Conservation (phyloP, 2,888 invertebrate species). For the Desoria tigrina region DNA sequence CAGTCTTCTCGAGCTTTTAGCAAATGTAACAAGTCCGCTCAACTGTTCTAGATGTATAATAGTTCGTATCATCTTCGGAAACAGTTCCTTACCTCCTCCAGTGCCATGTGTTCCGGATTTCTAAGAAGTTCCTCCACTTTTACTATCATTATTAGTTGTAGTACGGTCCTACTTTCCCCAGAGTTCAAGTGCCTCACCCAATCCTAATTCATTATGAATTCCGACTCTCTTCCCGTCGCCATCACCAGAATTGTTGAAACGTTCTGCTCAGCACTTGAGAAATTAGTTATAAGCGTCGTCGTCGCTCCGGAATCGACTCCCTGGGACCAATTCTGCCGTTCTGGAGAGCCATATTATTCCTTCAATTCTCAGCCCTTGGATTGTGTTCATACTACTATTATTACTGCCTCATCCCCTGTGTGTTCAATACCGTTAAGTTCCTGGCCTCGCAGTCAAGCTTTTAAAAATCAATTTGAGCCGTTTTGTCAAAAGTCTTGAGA, state of each 20-base stretch:
- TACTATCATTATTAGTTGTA: slow-evolving; percentile 5
- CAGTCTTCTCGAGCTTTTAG: slow-evolving; percentile 20
- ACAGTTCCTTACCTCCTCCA: background rate
- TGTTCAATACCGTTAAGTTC: slow-evolving; percentile 16
- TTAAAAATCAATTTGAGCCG: too few relatives aligned
- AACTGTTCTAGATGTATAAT: too few relatives aligned
- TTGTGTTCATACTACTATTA: slow-evolving; percentile 12
- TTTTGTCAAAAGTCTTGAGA: too few relatives aligned
- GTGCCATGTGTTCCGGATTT: slow-evolving; percentile 16
- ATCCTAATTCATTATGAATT: slow-evolving; percentile 18
- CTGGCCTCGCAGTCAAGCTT: too few relatives aligned
- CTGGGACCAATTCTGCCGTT: slow-evolving; percentile 19
- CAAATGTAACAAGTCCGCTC: slow-evolving; percentile 14
- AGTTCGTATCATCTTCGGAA: background rate
- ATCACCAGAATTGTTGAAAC: slow-evolving; percentile 11
- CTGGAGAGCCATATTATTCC: background rate
- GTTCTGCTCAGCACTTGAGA: background rate
- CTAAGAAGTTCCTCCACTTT: too few relatives aligned
- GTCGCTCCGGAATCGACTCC: background rate
- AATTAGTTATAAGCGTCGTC: background rate
- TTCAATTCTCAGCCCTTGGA: background rate
- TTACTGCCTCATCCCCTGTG: slow-evolving; percentile 6
- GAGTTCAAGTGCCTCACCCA: slow-evolving; percentile 7
- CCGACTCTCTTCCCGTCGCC: background rate
- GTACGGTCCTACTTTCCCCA: slow-evolving; percentile 9